Percentiles rank a stretch among this genome's conserved stretches.
Evolutionary conservation across 2,888 invertebrate genomes (phyloP).

Genomic region (Parthenolecanium corni): DNA sequence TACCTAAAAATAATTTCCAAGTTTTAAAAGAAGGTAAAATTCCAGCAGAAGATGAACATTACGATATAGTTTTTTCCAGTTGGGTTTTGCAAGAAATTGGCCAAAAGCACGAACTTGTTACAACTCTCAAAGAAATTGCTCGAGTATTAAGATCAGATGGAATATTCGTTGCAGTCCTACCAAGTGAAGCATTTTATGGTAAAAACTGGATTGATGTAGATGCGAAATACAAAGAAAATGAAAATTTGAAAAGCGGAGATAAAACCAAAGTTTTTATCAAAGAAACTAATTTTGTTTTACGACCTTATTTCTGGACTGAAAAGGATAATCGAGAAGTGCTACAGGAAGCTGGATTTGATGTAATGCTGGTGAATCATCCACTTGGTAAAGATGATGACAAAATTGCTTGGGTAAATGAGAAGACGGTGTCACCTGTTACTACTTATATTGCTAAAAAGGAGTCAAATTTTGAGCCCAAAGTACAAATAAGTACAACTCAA

Average conservation of each 20-base stretch:
- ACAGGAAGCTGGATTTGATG: not conserved
- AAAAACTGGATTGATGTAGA: not conserved
- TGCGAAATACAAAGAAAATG: conserved; percentile 3
- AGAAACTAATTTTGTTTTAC: not conserved
- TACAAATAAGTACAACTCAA: no score
- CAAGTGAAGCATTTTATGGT: not conserved
- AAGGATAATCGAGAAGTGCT: not conserved
- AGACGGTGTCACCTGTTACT: not conserved
- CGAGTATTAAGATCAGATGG: not conserved
- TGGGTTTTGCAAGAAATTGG: not conserved
- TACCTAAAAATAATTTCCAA: not conserved
- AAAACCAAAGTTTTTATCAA: not conserved
- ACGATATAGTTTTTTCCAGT: conserved; percentile 10
- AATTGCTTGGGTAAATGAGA: conserved; percentile 1
- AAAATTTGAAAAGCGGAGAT: not conserved
- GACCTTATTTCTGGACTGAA: conserved; percentile 1
- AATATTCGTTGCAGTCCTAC: not conserved
- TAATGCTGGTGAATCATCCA: not conserved
- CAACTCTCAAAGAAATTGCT: not conserved
- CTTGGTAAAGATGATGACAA: conserved; percentile 3
- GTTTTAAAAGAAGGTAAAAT: not conserved
- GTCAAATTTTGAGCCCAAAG: no score
- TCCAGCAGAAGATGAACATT: not conserved
- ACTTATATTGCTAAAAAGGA: not conserved
- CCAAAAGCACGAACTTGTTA: not conserved